Percentiles rank a stretch among this genome's conserved stretches.
Evolutionary conservation across 2,797 vertebrate genomes (phyloP).

Genomic region (Ctenochaetus hawaiiensis): DNA sequence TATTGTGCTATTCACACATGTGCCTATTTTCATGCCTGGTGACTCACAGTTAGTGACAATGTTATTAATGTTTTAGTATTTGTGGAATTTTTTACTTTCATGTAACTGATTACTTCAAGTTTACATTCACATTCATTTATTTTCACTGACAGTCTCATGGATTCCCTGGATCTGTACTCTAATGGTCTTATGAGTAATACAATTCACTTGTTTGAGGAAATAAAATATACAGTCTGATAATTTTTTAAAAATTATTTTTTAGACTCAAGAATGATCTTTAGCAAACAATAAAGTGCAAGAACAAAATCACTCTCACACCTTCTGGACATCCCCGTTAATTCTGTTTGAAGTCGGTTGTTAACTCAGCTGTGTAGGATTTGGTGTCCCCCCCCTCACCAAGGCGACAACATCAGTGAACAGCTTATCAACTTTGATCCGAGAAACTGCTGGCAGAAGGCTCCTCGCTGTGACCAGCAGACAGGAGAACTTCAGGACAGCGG

Average conservation of each 20-base stretch:
- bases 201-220: not conserved
- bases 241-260: no score
- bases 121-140: not conserved
- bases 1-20: not conserved
- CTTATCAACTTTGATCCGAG: conserved; percentile 64
- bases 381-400: conserved; percentile 21
- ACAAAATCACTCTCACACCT: not conserved
- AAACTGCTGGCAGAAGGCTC: conserved; percentile 33
- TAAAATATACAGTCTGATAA: not conserved
- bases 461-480: conserved; percentile 19
- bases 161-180: not conserved
- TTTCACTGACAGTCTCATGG: not conserved
- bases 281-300: not conserved
- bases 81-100: not conserved
- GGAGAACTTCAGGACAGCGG: conserved; percentile 42
- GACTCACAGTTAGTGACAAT: not conserved
- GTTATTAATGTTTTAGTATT: no score
- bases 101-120: not conserved
- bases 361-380: conserved; percentile 77
- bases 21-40: not conserved
- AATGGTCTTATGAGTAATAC: not conserved
- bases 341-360: conserved; percentile 58
- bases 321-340: not conserved
- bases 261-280: not conserved
- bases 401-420: conserved; percentile 40